These are phyloP conservation scores for Heliconius hortense DNA, from an alignment of 2,888 invertebrate genomes.

Conservation along the genomic window DNA sequence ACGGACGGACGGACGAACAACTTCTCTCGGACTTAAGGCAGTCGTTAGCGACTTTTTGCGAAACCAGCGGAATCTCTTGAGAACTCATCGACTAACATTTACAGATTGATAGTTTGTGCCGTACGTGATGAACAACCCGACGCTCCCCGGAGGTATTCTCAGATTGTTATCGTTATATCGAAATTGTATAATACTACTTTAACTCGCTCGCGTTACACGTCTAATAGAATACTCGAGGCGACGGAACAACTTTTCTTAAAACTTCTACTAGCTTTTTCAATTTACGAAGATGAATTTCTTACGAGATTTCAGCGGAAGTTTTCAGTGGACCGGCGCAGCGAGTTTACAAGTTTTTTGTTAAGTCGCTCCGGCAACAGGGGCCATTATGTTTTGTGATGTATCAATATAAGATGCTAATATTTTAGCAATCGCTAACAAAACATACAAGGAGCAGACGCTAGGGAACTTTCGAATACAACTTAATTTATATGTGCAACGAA, in stretches of 20 bases:
- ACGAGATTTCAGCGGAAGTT: conserved; percentile 44
- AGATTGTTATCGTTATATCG: conserved; percentile 18
- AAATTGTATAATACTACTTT: conserved; percentile 20
- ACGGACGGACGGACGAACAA: conserved; percentile 47
- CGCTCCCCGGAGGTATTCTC: neutral
- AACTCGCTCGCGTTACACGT: conserved; percentile 27
- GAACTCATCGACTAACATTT: conserved; percentile 64
- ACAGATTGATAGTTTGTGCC: conserved; percentile 52
- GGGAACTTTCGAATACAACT: neutral
- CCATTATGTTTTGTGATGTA: conserved; percentile 16
- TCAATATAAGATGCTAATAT: conserved; percentile 9
- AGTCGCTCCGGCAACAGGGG: conserved; percentile 6
- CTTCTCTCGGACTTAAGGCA: conserved; percentile 69
- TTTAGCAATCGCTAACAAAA: neutral
- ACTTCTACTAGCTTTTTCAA: conserved; percentile 47
- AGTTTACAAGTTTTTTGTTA: conserved; percentile 38
- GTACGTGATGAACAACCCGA: conserved; percentile 20
- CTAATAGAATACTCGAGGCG: conserved; percentile 38
- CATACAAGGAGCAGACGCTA: neutral
- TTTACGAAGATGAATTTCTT: conserved; percentile 48
- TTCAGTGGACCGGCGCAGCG: conserved; percentile 37
- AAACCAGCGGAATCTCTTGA: conserved; percentile 43
- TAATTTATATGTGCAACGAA: neutral
- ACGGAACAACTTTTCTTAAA: conserved; percentile 39
- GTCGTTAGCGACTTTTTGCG: conserved; percentile 70